Percentiles rank a stretch among this genome's conserved stretches.
phyloP scores from a whole-genome alignment of 2,797 vertebrate species.

The Thalassophryne amazonica region DNA sequence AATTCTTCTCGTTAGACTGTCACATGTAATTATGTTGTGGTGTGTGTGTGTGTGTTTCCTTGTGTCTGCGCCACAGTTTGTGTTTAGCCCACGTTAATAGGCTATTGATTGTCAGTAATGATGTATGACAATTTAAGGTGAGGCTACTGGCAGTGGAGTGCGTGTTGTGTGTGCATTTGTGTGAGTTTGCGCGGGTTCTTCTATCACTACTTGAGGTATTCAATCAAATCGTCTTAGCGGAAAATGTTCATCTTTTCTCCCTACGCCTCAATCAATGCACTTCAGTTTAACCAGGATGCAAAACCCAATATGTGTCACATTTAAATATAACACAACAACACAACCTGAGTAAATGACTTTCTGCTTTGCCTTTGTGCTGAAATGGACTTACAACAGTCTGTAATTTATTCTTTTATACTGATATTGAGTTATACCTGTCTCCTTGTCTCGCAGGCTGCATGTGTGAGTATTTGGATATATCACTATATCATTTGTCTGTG shows the following conservation, averaged over 20 bases:
- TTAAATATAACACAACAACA: slow-evolving; percentile 14
- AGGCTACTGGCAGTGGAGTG: slow-evolving; percentile 7
- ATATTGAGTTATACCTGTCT: too few species aligned
- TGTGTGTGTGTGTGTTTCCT: slow-evolving; percentile 6
- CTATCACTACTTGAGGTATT: slow-evolving; percentile 39
- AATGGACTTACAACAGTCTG: slow-evolving; percentile 30
- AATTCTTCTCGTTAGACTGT: slow-evolving; percentile 1
- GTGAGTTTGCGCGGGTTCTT: slow-evolving; percentile 3
- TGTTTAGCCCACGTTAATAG: slow-evolving; percentile 61
- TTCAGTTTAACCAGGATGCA: slow-evolving; percentile 31
- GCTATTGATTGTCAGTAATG: slow-evolving; percentile 56
- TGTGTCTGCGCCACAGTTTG: slow-evolving; percentile 23
- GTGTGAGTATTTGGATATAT: too few species aligned
- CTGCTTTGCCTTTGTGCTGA: slow-evolving; percentile 3
- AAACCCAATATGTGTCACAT: slow-evolving; percentile 21
- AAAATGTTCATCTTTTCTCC: slow-evolving; percentile 23
- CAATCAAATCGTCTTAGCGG: slow-evolving; percentile 42
- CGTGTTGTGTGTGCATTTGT: slow-evolving; percentile 13
- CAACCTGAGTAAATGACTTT: slow-evolving; percentile 19
- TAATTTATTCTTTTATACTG: slow-evolving; percentile 10
- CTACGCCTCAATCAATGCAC: slow-evolving; percentile 25
- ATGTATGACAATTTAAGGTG: slow-evolving; percentile 47
- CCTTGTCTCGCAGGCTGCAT: too few species aligned
- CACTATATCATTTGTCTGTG: too few species aligned
- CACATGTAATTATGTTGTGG: background rate